Base-by-base conservation (phyloP, 30 jellyfish, hydroid and myxozoan species). In the Turritopsis rubra region DNA sequence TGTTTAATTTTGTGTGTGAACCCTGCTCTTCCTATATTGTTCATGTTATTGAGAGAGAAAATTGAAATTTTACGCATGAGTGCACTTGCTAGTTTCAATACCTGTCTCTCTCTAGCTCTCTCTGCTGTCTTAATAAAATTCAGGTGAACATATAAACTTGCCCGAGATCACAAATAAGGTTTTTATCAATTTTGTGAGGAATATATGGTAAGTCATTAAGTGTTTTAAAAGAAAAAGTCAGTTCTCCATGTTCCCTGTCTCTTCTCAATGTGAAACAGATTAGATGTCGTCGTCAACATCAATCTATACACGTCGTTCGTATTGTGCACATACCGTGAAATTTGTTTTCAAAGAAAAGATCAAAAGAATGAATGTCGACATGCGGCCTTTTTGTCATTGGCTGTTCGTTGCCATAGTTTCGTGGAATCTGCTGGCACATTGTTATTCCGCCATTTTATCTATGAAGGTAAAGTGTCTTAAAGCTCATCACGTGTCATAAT, bases 371-470 rank as follows among this genome's bases (percentile, higher is more conserved):
- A 41, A 41, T 41, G 60, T 41, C 60, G 60, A 41, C 60, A 41
- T 41, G 60, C 60, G 60, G 60, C 77, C 30, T 68, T 17, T 9
- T 19, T 68, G 21, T 68, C 28, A 68, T 68, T 68, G 77, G 77
- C 30, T 68, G 77, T 68, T 77, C 71, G 85, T 77, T 28, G 52
- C 85, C 85, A 77, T 77, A 60, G 85, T 20, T 28, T 77, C 85
- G 66, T 29, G 71, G 85, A 77, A 77, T 77, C 73, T 80, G 87
- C 80, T 80, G 81, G 87, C 87, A 70, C 87, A 80, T 80, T 80
- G 79, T 53, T 53, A 80, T 29, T 70, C 87, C 79, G 65, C 87
- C 87, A 80, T 80, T 80, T 80, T 80, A 5, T 26, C 65, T 80
- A 30, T 65, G 75, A 29, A 80, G 52, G 26, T n/a, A 21, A 53